These are phyloP conservation scores for Metopolophium dirhodum DNA, from an alignment of 1,140 invertebrate genomes.

Conservation along the genomic window DNA sequence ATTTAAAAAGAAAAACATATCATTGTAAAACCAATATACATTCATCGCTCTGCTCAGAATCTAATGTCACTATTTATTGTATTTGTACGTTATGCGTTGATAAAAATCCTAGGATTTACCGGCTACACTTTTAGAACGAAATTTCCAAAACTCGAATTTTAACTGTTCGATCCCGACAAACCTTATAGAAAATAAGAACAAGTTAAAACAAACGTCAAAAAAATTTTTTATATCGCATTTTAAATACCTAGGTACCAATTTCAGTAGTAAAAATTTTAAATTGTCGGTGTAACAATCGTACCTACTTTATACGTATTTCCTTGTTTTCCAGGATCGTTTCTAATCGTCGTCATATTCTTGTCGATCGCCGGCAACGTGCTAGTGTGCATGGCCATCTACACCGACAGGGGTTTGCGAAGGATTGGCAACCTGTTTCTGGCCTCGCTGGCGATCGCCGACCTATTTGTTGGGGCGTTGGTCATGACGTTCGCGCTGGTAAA, in stretches of 20 bases:
- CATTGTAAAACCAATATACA: background rate
- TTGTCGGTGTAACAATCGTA: background rate
- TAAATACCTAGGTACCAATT: background rate
- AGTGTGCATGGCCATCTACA: slow-evolving; percentile 95
- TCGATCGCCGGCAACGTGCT: slow-evolving; percentile 93
- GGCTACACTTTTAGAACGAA: background rate
- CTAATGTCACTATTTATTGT: background rate
- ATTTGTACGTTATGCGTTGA: background rate
- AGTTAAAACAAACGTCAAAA: background rate
- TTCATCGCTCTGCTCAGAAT: background rate
- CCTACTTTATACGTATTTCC: background rate
- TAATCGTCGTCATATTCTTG: slow-evolving; percentile 88
- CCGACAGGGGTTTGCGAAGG: slow-evolving; percentile 86
- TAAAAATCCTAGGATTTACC: background rate
- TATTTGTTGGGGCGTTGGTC: slow-evolving; percentile 91
- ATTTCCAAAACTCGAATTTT: background rate
- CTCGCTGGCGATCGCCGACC: slow-evolving; percentile 92
- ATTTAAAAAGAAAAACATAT: background rate
- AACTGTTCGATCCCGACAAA: background rate
- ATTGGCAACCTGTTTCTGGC: slow-evolving; percentile 95
- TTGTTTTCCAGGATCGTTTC: slow-evolving; percentile 74
- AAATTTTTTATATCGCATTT: background rate
- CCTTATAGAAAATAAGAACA: background rate
- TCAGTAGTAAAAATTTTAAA: background rate
- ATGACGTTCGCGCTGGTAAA: slow-evolving; percentile 92